A percentile compares a stretch with the other conserved stretches of the same genome.
These are phyloP conservation scores for Liopterus haemorrhoidalis DNA, from an alignment of 2,888 invertebrate species.

Conservation along the genomic window DNA sequence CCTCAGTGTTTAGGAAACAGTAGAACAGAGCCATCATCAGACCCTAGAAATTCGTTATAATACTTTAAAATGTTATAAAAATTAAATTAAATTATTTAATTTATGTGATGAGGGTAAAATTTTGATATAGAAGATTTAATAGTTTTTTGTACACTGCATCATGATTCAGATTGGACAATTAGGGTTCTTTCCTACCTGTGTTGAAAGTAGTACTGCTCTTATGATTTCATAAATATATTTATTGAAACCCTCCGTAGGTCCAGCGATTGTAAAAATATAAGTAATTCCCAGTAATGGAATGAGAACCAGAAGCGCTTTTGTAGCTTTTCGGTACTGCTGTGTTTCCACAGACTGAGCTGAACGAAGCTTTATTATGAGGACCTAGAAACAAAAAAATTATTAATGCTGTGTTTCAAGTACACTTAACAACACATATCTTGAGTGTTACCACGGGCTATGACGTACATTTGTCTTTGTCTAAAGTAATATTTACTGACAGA, in stretches of 20 bases:
- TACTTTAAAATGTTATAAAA: background rate
- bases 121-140: background rate
- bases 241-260: slow-evolving; percentile 70
- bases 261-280: slow-evolving; percentile 74
- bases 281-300: slow-evolving; percentile 86
- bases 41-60: slow-evolving; percentile 56
- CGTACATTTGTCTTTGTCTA: no score
- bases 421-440: no score
- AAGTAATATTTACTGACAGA: no score
- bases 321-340: slow-evolving; percentile 80
- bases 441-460: no score
- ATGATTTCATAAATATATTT: slow-evolving; percentile 68
- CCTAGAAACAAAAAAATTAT: slow-evolving; percentile 53
- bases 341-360: slow-evolving; percentile 83
- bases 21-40: slow-evolving; percentile 81
- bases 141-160: background rate
- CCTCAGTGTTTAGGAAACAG: slow-evolving; percentile 86
- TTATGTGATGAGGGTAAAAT: background rate
- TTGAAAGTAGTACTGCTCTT: slow-evolving; percentile 75
- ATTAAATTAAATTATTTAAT: background rate
- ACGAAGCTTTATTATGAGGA: slow-evolving; percentile 82
- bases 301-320: slow-evolving; percentile 80
- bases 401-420: no score
- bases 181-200: slow-evolving; percentile 62
- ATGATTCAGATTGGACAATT: background rate